These are phyloP conservation scores for Thryonomys swinderianus DNA, from an alignment of 2,113 vertebrate genomes.

Conservation along the genomic window DNA sequence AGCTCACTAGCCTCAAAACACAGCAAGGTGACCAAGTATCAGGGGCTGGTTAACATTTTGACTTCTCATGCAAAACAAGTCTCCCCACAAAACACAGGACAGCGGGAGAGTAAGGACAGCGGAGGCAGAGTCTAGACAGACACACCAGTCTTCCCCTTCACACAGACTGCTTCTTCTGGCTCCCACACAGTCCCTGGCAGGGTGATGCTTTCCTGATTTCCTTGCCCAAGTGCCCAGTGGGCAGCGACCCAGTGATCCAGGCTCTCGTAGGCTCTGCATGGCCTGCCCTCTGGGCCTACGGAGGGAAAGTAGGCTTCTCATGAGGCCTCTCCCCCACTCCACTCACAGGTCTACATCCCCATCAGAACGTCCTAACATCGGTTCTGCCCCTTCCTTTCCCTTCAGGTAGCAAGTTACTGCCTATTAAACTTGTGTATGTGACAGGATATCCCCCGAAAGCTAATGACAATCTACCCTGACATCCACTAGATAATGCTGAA, in stretches of 20 bases:
- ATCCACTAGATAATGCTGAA: not conserved
- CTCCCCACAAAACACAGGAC: not conserved
- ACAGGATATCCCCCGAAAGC: not conserved
- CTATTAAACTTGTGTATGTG: not conserved
- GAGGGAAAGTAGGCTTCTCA: not conserved
- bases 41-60: not conserved
- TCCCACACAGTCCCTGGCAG: fast-evolving
- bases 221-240: not conserved
- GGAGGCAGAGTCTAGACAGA: not conserved
- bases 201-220: fast-evolving
- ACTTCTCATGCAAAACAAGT: not conserved
- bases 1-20: not conserved
- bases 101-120: too few relatives aligned
- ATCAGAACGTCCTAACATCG: fast-evolving
- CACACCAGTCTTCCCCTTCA: fast-evolving
- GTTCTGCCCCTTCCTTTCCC: not conserved
- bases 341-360: not conserved
- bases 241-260: not conserved
- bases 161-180: not conserved
- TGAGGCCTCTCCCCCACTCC: not conserved
- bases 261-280: not conserved
- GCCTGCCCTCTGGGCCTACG: not conserved
- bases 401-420: not conserved
- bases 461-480: not conserved
- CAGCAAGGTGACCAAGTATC: not conserved